Evolutionary conservation across 1,140 invertebrate genomes (phyloP).

Genomic region (Diorhabda elongata): DNA sequence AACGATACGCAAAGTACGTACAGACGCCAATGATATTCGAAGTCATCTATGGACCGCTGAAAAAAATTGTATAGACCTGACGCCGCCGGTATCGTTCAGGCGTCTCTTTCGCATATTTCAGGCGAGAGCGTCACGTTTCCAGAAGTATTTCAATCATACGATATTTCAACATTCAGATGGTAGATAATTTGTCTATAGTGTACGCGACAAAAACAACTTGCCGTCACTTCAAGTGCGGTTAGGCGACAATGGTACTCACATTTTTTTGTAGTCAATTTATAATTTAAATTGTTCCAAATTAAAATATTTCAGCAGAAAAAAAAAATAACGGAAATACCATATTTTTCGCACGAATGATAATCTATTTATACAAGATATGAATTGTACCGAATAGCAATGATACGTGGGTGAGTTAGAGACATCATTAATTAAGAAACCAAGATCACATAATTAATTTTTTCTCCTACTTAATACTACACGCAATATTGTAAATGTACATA

Average conservation of each 20-base stretch:
- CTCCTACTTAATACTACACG: too few relatives aligned
- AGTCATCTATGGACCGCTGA: constrained; percentile 5
- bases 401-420: too few relatives aligned
- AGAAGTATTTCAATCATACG: constrained; percentile 5
- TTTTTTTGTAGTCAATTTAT: neutral
- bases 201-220: neutral
- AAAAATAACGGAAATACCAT: too few relatives aligned
- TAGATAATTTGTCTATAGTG: neutral
- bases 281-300: too few relatives aligned
- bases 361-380: too few relatives aligned
- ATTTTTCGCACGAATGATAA: too few relatives aligned
- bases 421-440: too few relatives aligned
- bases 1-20: neutral
- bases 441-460: too few relatives aligned
- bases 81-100: constrained; percentile 5
- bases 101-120: neutral
- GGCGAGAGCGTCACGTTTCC: neutral
- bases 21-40: constrained; percentile 10
- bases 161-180: constrained; percentile 3
- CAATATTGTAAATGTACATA: too few relatives aligned
- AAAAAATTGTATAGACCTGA: constrained; percentile 6
- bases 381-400: too few relatives aligned
- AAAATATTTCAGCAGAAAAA: too few relatives aligned
- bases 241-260: neutral
- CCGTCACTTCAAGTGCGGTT: neutral